phyloP scores from a whole-genome alignment of 1,140 invertebrate genomes.

The Tyrophagus putrescentiae region DNA sequence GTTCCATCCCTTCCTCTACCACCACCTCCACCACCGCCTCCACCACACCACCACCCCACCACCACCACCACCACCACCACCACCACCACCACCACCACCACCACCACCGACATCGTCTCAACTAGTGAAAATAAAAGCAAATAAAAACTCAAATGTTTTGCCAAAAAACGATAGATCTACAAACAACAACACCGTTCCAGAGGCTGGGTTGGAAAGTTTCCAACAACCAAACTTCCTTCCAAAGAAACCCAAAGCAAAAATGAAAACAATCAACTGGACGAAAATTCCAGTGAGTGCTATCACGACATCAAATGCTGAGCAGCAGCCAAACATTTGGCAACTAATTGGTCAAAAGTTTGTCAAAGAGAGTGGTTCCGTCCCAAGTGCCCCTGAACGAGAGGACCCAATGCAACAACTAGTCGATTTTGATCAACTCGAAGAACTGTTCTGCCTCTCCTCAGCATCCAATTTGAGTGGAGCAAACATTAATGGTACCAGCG shows the following conservation, averaged over 20 bases:
- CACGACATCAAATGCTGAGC: conserved; percentile 25
- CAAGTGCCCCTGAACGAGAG: conserved; percentile 30
- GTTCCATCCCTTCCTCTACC: conserved; percentile 26
- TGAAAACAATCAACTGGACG: conserved; percentile 88
- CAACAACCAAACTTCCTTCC: background rate
- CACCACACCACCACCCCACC: conserved; percentile 28
- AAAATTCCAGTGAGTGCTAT: conserved; percentile 63
- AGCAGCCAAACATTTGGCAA: conserved; percentile 28
- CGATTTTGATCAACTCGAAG: conserved; percentile 82
- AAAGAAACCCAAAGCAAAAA: conserved; percentile 63
- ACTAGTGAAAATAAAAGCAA: conserved; percentile 24
- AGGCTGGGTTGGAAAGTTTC: background rate
- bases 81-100: conserved; percentile 36
- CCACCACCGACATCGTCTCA: conserved; percentile 31
- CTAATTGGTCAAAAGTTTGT: conserved; percentile 24
- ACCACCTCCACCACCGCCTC: conserved; percentile 32
- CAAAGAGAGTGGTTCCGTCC: too few relatives aligned
- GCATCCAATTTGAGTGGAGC: too few relatives aligned
- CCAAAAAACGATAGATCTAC: conserved; percentile 20
- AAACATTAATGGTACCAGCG: too few relatives aligned
- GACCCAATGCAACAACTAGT: conserved; percentile 47
- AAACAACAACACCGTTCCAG: background rate
- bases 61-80: conserved; percentile 31
- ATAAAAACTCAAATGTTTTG: conserved; percentile 27
- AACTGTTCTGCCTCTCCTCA: conserved; percentile 72